Evolutionary conservation across 1,140 invertebrate genomes (phyloP).

Genomic region (Caenorhabditis brenneri): DNA sequence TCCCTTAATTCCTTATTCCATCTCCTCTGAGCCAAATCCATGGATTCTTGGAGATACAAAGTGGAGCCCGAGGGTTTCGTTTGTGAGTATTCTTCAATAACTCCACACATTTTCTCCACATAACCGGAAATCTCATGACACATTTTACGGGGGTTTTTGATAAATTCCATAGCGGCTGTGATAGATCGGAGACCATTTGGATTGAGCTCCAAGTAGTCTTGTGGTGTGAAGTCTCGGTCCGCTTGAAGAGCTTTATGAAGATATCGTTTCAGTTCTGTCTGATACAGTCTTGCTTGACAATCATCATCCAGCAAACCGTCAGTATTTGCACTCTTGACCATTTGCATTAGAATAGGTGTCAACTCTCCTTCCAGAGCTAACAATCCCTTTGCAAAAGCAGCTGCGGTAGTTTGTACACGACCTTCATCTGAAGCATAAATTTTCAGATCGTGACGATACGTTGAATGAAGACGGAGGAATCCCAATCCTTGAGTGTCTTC

Average conservation of each 20-base stretch:
- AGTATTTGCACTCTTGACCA: constrained; percentile 99
- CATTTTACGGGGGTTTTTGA: constrained; percentile 92
- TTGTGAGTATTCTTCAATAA: constrained; percentile 65
- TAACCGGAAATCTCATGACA: constrained; percentile 77
- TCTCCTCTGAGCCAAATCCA: constrained; percentile 94
- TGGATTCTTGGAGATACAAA: constrained; percentile 96
- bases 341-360: constrained; percentile 94
- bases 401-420: constrained; percentile 97
- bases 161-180: constrained; percentile 86
- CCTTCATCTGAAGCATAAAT: constrained; percentile 99
- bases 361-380: constrained; percentile 95
- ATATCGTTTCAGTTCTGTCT: constrained; percentile 86
- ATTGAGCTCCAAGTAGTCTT: constrained; percentile 86
- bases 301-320: constrained; percentile 97
- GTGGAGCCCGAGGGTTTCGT: constrained; percentile 71
- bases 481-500: constrained; percentile 84
- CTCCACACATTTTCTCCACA: constrained; percentile 68
- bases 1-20: constrained; percentile 99
- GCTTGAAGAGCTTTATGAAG: constrained; percentile 78
- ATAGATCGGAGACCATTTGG: constrained; percentile 85
- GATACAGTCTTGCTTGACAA: constrained; percentile 77
- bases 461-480: constrained; percentile 90
- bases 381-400: constrained; percentile 95
- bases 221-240: constrained; percentile 84
- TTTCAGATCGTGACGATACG: constrained; percentile 97